Conservation (phyloP, 2,888 invertebrate genomes). For the Acleris sparsana region DNA sequence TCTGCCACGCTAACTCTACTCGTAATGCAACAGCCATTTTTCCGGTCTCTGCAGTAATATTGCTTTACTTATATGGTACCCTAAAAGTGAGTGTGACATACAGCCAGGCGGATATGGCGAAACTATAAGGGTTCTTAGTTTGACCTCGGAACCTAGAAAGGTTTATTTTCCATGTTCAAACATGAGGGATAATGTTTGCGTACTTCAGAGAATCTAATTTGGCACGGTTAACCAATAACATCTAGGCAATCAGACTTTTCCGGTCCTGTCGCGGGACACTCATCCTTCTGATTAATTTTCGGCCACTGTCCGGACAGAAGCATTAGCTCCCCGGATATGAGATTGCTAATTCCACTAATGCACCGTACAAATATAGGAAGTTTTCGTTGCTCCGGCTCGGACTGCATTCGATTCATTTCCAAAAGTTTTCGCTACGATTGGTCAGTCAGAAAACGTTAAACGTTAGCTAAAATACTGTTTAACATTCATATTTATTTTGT, state of each 20-base stretch:
- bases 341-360: conserved; percentile 82
- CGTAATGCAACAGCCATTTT: too few relatives aligned
- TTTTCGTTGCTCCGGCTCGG: conserved; percentile 55
- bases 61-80: too few relatives aligned
- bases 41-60: too few relatives aligned
- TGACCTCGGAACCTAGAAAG: too few relatives aligned
- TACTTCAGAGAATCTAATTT: too few relatives aligned
- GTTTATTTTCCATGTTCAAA: too few relatives aligned
- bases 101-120: too few relatives aligned
- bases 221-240: conserved; percentile 8
- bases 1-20: too few relatives aligned
- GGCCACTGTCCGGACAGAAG: conserved; percentile 70
- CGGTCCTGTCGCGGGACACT: conserved; percentile 49
- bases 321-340: conserved; percentile 75
- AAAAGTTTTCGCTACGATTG: neutral
- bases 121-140: too few relatives aligned
- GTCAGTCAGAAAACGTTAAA: neutral
- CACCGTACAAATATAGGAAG: conserved; percentile 76
- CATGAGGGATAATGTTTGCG: too few relatives aligned
- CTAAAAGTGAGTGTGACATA: too few relatives aligned
- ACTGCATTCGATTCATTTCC: conserved; percentile 49
- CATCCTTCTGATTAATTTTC: conserved; percentile 69
- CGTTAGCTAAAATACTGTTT: neutral
- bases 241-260: conserved; percentile 33
- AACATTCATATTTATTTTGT: too few relatives aligned